A percentile compares a stretch with the other conserved stretches of the same genome.
phyloP scores from a whole-genome alignment of 1,140 invertebrate species.

The Aphaenogaster floridana region DNA sequence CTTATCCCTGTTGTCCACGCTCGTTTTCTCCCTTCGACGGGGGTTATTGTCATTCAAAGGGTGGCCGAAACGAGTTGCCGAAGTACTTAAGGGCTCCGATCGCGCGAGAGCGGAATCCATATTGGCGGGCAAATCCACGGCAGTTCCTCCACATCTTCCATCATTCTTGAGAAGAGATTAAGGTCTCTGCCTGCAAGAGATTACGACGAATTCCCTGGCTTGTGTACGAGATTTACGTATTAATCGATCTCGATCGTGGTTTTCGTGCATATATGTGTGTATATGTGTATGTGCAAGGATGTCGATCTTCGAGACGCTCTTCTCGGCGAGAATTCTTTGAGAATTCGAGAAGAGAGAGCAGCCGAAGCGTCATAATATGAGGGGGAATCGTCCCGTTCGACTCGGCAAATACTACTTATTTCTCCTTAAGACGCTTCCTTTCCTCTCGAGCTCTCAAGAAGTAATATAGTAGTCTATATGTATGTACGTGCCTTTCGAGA shows the following conservation, averaged over 20 bases:
- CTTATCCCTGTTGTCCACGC: not conserved
- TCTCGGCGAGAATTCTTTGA: slow-evolving; percentile 10
- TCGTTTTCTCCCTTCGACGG: not conserved
- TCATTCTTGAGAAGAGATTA: slow-evolving; percentile 45
- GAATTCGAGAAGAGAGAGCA: slow-evolving; percentile 18
- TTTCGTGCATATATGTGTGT: not conserved
- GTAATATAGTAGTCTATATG: slow-evolving; percentile 22
- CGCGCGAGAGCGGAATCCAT: slow-evolving; percentile 45
- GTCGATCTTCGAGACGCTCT: slow-evolving; percentile 2
- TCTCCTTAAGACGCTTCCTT: slow-evolving; percentile 35
- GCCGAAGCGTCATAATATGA: slow-evolving; percentile 47
- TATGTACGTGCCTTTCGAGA: not conserved
- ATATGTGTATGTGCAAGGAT: not conserved
- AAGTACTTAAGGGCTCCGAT: slow-evolving; percentile 26
- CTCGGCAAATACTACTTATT: slow-evolving; percentile 59
- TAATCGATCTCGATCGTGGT: slow-evolving; percentile 32
- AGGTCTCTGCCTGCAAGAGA: slow-evolving; percentile 27
- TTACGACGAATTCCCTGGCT: slow-evolving; percentile 28
- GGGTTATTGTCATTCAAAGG: slow-evolving; percentile 42
- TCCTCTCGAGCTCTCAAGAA: slow-evolving; percentile 15
- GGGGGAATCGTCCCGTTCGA: slow-evolving; percentile 34
- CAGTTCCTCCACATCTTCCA: slow-evolving; percentile 20
- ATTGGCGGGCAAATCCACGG: slow-evolving; percentile 24
- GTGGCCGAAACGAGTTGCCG: slow-evolving; percentile 40
- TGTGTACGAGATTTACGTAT: slow-evolving; percentile 37